Conservation (phyloP, 2,888 invertebrate genomes). For the Eueremaeus valkanovi region DNA sequence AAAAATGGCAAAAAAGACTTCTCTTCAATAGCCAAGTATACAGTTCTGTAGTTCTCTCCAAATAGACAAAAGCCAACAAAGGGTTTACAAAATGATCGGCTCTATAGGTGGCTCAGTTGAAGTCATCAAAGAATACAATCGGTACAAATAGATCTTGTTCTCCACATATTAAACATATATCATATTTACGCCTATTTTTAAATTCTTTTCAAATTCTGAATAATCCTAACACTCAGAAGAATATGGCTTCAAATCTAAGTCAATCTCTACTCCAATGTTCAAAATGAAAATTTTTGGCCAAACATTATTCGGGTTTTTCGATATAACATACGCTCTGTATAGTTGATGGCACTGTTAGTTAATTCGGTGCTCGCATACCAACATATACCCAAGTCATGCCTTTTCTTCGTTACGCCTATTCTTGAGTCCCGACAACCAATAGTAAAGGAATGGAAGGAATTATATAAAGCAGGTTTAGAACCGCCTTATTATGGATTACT, state of each 20-base stretch:
- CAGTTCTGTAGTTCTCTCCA: neutral
- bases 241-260: too few relatives aligned
- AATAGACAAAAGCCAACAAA: conserved; percentile 11
- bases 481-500: conserved; percentile 26
- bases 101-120: neutral
- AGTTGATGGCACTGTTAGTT: neutral
- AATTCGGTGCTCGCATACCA: neutral
- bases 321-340: too few relatives aligned
- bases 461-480: conserved; percentile 12
- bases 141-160: neutral
- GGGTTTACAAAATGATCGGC: conserved; percentile 17
- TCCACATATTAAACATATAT: neutral
- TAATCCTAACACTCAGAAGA: too few relatives aligned
- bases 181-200: too few relatives aligned
- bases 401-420: conserved; percentile 33
- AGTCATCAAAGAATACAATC: neutral
- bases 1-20: conserved; percentile 12
- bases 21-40: neutral
- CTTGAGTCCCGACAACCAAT: conserved; percentile 15
- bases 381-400: neutral
- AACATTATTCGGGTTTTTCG: too few relatives aligned
- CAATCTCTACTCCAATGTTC: too few relatives aligned
- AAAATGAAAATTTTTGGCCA: too few relatives aligned
- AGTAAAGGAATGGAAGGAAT: conserved; percentile 21
- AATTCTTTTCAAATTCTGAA: too few relatives aligned